A percentile compares a stretch with the other conserved stretches of the same genome.
phyloP scores from a whole-genome alignment of 2,797 vertebrate genomes.

The Fringilla coelebs region DNA sequence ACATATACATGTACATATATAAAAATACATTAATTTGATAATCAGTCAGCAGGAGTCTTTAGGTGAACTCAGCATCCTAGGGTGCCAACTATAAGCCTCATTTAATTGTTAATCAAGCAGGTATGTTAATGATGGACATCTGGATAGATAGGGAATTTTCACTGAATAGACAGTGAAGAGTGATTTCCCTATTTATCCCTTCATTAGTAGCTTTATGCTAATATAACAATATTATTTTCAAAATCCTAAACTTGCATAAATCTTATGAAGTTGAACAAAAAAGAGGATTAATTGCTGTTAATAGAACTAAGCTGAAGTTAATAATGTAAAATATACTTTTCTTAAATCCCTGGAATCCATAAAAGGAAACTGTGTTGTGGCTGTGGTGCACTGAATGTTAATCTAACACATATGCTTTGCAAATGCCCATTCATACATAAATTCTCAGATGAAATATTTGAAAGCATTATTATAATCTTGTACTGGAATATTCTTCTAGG shows the following conservation, averaged over 20 bases:
- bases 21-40: not conserved
- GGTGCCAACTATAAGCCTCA: not conserved
- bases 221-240: not conserved
- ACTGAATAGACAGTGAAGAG: not conserved
- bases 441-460: constrained; percentile 5
- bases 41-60: not conserved
- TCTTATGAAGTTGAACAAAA: not conserved
- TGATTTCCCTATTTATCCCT: not conserved
- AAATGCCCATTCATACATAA: not conserved
- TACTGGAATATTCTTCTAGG: not conserved
- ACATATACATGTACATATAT: not conserved
- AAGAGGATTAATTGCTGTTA: not conserved
- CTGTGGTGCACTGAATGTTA: not conserved
- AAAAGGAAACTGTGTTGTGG: not conserved
- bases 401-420: constrained; percentile 8
- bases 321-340: not conserved
- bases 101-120: not conserved
- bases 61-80: not conserved
- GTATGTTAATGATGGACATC: not conserved
- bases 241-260: not conserved
- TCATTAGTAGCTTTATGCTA: not conserved
- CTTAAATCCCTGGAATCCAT: constrained; percentile 7
- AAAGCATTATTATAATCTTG: not conserved
- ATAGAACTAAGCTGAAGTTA: not conserved
- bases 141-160: not conserved